Evolutionary conservation across 2,113 vertebrate genomes (phyloP), one percentile per base, ranked within the genome.

Genomic region (Cephalopholis sonnerati): DNA sequence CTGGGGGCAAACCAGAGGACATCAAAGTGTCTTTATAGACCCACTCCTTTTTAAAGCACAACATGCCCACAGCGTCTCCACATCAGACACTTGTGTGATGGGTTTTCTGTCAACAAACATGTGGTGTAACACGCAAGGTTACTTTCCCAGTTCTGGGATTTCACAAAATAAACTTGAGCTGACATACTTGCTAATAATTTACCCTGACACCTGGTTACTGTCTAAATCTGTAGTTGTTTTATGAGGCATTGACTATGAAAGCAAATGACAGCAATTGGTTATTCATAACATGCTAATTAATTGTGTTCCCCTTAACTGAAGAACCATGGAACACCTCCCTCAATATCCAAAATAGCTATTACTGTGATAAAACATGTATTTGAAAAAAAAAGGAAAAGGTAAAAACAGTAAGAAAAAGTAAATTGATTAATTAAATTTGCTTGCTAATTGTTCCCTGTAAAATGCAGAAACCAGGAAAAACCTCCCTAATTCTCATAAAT

Each of bases 11-110:
- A 72, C 74, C 73, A 84, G 65, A 76, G 81, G 72, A 90, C 79
- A 82, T 87, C 83, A 91, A 86, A 90, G 87, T 73, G 70, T 66
- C 90, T 83, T 82, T 69, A 83, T 63, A 44, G 63, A 32, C 64
- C 51, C 66, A 54, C 9, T 76, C 15, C 58, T 70, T 87, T 81
- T 75, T 71, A 46, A 85, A 83, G 80, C 63, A 8, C 69, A 61
- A 77, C 57, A 77, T 74, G 77, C 81, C 69, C 24, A 36, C 78
- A 77, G 87, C 27, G 4, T 46, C 75, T 79, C 51, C 63, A 86
- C 83, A 84, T 79, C 85, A 84, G 8, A 88, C 67, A 48, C 54
- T 65, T 57, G 39, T 29, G 6, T 77, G 68, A 87, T 79, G 32
- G 64, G 27, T 57, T 64, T 69, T 76, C 78, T 55, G 74, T 82